Evolutionary conservation across 2,113 vertebrate species (phyloP), one percentile per base, ranked within the genome.

Genomic region (rabbit (Oryctolagus cuniculus)): DNA sequence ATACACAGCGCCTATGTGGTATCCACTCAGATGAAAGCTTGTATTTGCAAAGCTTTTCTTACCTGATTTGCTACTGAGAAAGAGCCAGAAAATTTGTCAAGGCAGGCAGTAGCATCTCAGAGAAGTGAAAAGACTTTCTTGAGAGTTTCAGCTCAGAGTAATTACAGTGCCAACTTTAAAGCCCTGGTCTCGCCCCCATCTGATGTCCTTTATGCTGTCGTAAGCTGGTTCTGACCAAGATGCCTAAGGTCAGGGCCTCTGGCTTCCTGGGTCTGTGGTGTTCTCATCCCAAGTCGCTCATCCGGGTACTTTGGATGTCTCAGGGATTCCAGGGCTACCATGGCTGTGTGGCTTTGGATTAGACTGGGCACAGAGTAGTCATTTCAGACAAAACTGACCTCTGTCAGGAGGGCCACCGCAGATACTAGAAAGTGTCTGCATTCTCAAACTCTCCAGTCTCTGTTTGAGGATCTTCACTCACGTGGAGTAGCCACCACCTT

Each of bases 311-410:
- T 89, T 16, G 31, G 87, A 78, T 49, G 64, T 86, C 67, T 85
- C 8, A 29, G 5, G 44, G 79, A 67, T 53, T 44, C 80, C 63
- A 19, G 36, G 27, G 63, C 53, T 38, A 25, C 73, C 49, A 70
- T 49, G 34, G 1, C 13, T 90, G 6, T 77, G 19, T 79, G 66
- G 53, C 44, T 77, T 85, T 89, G 44, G 51, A 53, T 78, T 63
- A 78, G 63, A 34, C 12, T 31, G 49, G 82, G 58, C 21, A 75
- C 44, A 51, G 51, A 25, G 11, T 36, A 75, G 89, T 72, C 31
- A 72, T 79, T 92, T 69, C 64, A 69, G n/a, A 82, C 9, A 87
- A 44, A 79, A 77, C 31, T 51, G 31, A 95, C 69, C 61, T 79
- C 25, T 88, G 61, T 81, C 24, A 22, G 34, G 36, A 79, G 64